Evolutionary conservation across 2,113 vertebrate species (phyloP), one percentile per base, ranked within the genome.

Genomic region (Neolamprologus ventralis): DNA sequence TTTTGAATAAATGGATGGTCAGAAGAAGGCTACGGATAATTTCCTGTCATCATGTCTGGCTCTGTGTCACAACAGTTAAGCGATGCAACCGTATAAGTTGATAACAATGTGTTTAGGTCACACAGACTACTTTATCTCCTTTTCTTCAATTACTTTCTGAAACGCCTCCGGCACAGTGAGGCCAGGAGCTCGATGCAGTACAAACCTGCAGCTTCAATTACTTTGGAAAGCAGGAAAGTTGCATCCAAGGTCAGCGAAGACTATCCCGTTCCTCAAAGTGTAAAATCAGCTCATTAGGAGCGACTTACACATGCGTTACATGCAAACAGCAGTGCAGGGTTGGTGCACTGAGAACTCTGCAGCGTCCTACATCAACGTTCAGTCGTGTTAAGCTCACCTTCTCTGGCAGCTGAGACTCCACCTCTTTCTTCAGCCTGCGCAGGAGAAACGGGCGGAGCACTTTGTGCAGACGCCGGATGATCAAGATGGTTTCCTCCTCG

Each of bases 401-500:
- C 95, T 99, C 99, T 82, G 99, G 99, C 85, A 99, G 96, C 91
- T 99, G 99, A 86, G 99, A 99, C 92, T 99, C 99, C 87, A 99
- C 99, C 91, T 99, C 99, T 58, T 99, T 99, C 96, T 99, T 99
- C 92, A 99, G 91, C 89, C 99, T 96, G 79, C 99, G 97, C 42
- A 99, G 94, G 91, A 99, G 93, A 93, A 99, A 99, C 1, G 99
- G 99, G 7, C 99, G 97, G 82, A 99, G 96, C 42, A 99, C 99
- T 91, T 99, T 99, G 89, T 99, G 99, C 47, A 99, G 95, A 95
- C 99, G 99, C 4, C 99, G 97, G 81, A 99, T 99, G 83, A 99
- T 99, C 93, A 99, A 92, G 92, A 99, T 99, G 40, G 99, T 99
- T 95, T 99, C 99, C 87, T 99, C 99, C 91, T 99, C 99, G 65